Evolutionary conservation across 2,113 vertebrate genomes (phyloP).

Genomic region (Psilopogon haemacephalus): DNA sequence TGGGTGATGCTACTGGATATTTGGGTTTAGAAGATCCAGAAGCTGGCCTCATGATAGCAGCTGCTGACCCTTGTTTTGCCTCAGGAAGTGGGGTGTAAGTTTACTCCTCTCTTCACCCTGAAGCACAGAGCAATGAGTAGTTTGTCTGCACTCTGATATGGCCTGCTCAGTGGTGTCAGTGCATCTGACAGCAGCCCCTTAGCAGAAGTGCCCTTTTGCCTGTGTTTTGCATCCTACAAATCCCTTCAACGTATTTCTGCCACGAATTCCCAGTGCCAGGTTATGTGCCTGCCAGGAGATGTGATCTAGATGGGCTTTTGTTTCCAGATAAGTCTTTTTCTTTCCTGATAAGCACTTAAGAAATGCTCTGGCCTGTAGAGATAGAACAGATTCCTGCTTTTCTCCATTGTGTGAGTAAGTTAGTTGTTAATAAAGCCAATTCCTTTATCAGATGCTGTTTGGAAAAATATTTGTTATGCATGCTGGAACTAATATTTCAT

Average conservation of each 20-base stretch:
- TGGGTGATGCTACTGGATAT: background rate
- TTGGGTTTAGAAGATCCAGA: background rate
- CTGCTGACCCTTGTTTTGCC: background rate
- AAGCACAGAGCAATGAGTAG: background rate
- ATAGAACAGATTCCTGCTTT: constrained; percentile 13
- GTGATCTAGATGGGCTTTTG: background rate
- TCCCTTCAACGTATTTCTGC: background rate
- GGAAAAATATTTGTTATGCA: constrained; percentile 23
- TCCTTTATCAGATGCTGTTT: constrained; percentile 31
- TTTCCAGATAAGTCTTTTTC: background rate
- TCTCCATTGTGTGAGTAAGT: background rate
- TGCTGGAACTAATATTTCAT: constrained; percentile 34
- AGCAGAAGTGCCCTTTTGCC: background rate
- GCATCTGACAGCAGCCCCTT: background rate
- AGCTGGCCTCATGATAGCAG: rapidly evolving
- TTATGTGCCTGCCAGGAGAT: background rate
- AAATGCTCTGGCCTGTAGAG: constrained; percentile 11
- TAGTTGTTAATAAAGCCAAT: constrained; percentile 16
- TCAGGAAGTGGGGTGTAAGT: background rate
- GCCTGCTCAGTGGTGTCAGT: background rate
- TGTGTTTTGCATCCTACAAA: background rate
- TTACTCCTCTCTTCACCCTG: background rate
- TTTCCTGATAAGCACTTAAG: background rate
- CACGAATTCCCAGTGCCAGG: background rate
- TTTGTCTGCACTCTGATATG: background rate